These are phyloP conservation scores for Pterocles orientalis DNA, from an alignment of 2,113 vertebrate species.

Conservation along the genomic window DNA sequence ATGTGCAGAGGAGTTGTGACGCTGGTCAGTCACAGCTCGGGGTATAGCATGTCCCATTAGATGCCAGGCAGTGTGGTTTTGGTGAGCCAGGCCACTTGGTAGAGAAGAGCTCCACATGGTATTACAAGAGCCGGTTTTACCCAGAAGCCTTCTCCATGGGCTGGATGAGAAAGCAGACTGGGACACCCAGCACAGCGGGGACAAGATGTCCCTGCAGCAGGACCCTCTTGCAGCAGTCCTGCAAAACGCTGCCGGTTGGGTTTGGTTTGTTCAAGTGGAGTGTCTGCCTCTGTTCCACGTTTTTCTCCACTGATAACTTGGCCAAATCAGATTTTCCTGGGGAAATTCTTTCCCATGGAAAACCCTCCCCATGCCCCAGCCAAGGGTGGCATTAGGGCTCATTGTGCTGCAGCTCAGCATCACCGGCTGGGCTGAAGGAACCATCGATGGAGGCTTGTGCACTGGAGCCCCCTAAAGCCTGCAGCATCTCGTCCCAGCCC, in stretches of 20 bases:
- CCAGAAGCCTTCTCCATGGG: not conserved
- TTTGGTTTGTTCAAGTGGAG: not conserved
- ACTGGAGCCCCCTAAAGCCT: not conserved
- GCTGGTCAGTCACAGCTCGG: not conserved
- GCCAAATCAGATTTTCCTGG: not conserved
- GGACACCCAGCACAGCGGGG: not conserved
- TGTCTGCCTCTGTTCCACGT: rapidly evolving
- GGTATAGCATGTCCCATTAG: not conserved
- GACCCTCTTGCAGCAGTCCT: not conserved
- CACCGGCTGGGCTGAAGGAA: not conserved
- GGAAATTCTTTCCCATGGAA: not conserved
- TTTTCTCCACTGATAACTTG: not conserved
- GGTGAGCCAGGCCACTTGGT: not conserved
- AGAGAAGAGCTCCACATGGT: not conserved
- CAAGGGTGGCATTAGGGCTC: not conserved
- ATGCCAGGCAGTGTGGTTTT: not conserved
- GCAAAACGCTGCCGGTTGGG: rapidly evolving
- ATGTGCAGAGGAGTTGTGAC: rapidly evolving
- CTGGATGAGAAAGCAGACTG: not conserved
- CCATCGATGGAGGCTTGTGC: not conserved
- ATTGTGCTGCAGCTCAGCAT: rapidly evolving
- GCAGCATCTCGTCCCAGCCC: not conserved
- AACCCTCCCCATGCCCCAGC: not conserved
- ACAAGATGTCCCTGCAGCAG: not conserved
- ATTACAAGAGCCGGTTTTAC: not conserved